Conservation (phyloP, 1,140 invertebrate genomes). For the Augochlora pura region DNA sequence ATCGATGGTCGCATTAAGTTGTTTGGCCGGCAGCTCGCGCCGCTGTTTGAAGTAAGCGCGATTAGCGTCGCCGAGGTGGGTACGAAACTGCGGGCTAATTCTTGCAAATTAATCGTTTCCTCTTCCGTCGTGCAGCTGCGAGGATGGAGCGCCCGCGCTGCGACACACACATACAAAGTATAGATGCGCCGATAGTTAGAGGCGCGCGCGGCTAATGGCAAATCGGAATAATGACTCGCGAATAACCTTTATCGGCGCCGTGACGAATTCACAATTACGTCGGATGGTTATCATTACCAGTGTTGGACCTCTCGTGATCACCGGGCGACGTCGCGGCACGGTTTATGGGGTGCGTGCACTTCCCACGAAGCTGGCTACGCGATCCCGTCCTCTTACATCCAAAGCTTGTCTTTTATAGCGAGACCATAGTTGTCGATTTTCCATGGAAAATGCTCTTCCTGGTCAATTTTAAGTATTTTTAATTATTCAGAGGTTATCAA, state of each 20-base stretch:
- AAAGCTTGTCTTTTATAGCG: too few species aligned
- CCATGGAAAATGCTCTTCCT: not conserved
- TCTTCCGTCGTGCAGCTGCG: constrained; percentile 36
- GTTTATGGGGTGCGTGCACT: constrained; percentile 61
- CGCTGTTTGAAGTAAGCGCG: constrained; percentile 21
- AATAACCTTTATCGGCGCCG: constrained; percentile 76
- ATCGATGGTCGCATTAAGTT: constrained; percentile 23
- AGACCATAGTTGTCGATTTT: not conserved
- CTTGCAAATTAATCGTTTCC: constrained; percentile 58
- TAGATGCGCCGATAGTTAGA: constrained; percentile 38
- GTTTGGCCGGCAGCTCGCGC: too few species aligned
- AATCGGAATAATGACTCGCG: constrained; percentile 76
- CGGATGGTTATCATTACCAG: constrained; percentile 75
- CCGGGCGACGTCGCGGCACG: constrained; percentile 32
- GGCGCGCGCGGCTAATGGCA: constrained; percentile 65
- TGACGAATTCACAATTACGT: constrained; percentile 78
- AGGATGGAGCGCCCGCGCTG: not conserved
- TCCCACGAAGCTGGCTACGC: constrained; percentile 64
- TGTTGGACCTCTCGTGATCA: constrained; percentile 70
- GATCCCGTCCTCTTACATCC: not conserved
- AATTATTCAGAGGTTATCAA: too few species aligned
- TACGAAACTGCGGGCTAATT: constrained; percentile 42
- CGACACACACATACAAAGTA: constrained; percentile 51
- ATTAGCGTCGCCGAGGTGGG: constrained; percentile 31
- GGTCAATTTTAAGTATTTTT: too few species aligned